Percentiles rank a stretch among this genome's conserved stretches.
Conservation (phyloP, 1,140 invertebrate genomes). For the Drosophila ohnishii region DNA sequence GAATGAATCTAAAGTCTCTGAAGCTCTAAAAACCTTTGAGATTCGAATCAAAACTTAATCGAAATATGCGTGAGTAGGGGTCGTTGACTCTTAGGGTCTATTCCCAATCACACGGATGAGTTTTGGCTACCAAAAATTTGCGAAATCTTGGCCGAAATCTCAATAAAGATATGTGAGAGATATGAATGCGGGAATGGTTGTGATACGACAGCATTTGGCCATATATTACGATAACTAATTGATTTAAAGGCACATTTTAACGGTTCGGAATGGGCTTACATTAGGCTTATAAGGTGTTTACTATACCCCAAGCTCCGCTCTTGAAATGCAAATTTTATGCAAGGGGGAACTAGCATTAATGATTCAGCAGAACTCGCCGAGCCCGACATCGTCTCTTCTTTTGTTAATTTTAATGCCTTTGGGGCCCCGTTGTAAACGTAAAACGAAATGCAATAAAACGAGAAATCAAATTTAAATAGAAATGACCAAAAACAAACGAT, state of each 20-base stretch:
- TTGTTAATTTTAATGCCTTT: conserved; percentile 60
- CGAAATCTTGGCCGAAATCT: conserved; percentile 2
- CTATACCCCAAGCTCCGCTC: conserved; percentile 33
- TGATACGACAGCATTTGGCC: conserved; percentile 19
- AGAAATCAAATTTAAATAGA: conserved; percentile 66
- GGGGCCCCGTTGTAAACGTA: conserved; percentile 35
- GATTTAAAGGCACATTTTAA: conserved; percentile 67
- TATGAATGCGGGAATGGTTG: background rate
- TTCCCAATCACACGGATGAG: conserved; percentile 15
- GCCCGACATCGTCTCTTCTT: conserved; percentile 26
- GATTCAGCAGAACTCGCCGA: conserved; percentile 39
- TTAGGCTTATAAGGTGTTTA: conserved; percentile 81
- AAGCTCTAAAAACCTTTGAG: background rate
- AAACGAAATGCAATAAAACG: conserved; percentile 67
- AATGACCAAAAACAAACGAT: conserved; percentile 62
- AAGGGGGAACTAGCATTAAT: conserved; percentile 21
- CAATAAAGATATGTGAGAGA: conserved; percentile 31
- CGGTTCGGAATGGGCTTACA: conserved; percentile 57
- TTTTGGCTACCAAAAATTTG: conserved; percentile 16
- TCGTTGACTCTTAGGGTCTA: conserved; percentile 15
- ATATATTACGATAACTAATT: conserved; percentile 51
- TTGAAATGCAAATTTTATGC: conserved; percentile 66
- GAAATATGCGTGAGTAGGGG: conserved; percentile 7
- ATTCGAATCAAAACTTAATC: conserved; percentile 3
- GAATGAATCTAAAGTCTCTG: background rate